phyloP scores from a whole-genome alignment of 2,113 vertebrate genomes.

The Atractosteus spatula region DNA sequence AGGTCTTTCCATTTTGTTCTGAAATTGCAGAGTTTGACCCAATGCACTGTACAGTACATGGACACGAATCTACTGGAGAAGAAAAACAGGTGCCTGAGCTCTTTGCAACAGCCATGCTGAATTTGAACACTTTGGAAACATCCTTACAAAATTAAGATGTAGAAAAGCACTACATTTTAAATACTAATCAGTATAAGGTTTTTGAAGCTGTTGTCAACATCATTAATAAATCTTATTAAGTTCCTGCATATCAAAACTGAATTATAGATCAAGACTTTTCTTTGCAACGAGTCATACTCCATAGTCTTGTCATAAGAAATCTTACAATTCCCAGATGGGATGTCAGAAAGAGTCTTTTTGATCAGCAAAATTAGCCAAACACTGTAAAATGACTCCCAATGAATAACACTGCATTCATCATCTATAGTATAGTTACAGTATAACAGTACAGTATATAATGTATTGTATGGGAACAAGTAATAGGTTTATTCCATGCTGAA shows the following conservation, averaged over 20 bases:
- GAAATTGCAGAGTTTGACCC: no score
- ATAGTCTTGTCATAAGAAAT: slow-evolving; percentile 33
- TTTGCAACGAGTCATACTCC: slow-evolving; percentile 29
- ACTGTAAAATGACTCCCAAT: slow-evolving; percentile 2
- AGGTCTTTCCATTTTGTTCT: no score
- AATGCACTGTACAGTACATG: no score
- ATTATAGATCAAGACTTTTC: slow-evolving; percentile 46
- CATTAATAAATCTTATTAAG: slow-evolving; percentile 23
- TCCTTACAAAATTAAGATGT: neutral
- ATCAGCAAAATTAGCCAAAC: slow-evolving; percentile 29
- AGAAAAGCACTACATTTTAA: neutral
- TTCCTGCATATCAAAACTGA: slow-evolving; percentile 43
- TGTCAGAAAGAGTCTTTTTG: slow-evolving; percentile 24
- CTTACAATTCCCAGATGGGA: slow-evolving; percentile 10
- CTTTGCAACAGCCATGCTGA: neutral
- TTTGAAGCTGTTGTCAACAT: slow-evolving; percentile 14
- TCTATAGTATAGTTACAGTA: no score
- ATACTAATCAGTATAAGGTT: slow-evolving; percentile 18
- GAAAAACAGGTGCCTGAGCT: no score
- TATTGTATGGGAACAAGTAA: no score
- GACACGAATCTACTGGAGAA: no score
- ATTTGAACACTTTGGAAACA: neutral
- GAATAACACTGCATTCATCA: neutral
- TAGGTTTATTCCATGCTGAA: no score
- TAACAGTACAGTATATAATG: no score